Conservation (phyloP, 2,113 vertebrate species). For the Notechis scutatus region DNA sequence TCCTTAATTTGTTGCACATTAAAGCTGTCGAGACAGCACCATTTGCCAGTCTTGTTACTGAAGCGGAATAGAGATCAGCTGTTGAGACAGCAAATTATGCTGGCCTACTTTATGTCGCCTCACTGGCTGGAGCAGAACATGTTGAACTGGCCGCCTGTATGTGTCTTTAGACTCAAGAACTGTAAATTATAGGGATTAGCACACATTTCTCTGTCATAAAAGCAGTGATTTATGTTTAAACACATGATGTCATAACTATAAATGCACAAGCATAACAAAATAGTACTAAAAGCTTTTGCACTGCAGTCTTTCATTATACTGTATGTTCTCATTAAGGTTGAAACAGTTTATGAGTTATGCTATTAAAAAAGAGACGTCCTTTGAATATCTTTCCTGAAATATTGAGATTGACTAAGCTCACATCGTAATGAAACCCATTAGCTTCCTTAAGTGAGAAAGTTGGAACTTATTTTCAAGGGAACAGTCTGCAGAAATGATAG, state of each 20-base stretch:
- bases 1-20: background rate
- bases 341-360: conserved; percentile 34
- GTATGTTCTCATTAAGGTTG: conserved; percentile 38
- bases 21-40: background rate
- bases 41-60: background rate
- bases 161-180: background rate
- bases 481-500: conserved; percentile 36
- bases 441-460: conserved; percentile 39
- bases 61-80: background rate
- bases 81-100: background rate
- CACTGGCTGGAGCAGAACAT: background rate
- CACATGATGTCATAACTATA: conserved; percentile 25
- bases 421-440: conserved; percentile 23
- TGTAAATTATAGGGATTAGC: conserved; percentile 51
- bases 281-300: conserved; percentile 36
- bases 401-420: conserved; percentile 20
- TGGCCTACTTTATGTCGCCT: background rate
- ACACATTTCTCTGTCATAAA: conserved; percentile 41
- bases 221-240: conserved; percentile 41
- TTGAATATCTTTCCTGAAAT: conserved; percentile 21
- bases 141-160: background rate
- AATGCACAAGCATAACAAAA: conserved; percentile 18
- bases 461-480: conserved; percentile 35
- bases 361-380: conserved; percentile 44
- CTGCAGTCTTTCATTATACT: conserved; percentile 41